Evolutionary conservation across 1,140 invertebrate genomes (phyloP).

Genomic region (Penaeus japonicus): DNA sequence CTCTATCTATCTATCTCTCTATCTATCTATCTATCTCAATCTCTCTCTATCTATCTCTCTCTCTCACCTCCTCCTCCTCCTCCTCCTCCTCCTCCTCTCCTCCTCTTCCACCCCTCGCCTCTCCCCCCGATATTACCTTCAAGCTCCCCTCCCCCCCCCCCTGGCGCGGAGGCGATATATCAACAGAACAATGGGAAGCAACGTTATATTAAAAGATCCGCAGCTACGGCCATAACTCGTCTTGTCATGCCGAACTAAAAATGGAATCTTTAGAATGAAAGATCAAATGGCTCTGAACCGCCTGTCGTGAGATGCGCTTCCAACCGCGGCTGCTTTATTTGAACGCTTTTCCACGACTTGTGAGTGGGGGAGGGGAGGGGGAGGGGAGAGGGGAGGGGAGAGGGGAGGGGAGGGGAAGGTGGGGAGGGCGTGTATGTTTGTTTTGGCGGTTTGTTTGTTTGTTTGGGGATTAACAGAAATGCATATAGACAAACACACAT

Average conservation of each 20-base stretch:
- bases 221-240: background rate
- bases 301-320: too few species aligned
- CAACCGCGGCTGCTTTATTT: too few species aligned
- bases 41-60: background rate
- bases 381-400: background rate
- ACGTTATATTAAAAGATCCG: background rate
- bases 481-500: too few species aligned
- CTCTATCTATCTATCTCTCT: background rate
- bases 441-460: too few species aligned
- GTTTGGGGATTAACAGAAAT: too few species aligned
- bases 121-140: conserved; percentile 25
- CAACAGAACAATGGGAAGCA: background rate
- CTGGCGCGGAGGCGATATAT: background rate
- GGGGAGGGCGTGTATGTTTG: too few species aligned
- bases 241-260: background rate
- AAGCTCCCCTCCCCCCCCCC: conserved; percentile 26
- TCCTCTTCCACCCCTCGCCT: background rate
- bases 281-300: background rate
- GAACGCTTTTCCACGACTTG: background rate
- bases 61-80: background rate
- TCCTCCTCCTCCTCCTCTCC: background rate
- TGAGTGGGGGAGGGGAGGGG: background rate
- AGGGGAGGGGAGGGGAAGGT: too few species aligned
- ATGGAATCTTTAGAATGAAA: background rate
- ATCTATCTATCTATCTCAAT: background rate